A percentile compares a stretch with the other conserved stretches of the same genome.
Conservation (phyloP, 2,797 vertebrate genomes). For the Tauraco hartlaubi region DNA sequence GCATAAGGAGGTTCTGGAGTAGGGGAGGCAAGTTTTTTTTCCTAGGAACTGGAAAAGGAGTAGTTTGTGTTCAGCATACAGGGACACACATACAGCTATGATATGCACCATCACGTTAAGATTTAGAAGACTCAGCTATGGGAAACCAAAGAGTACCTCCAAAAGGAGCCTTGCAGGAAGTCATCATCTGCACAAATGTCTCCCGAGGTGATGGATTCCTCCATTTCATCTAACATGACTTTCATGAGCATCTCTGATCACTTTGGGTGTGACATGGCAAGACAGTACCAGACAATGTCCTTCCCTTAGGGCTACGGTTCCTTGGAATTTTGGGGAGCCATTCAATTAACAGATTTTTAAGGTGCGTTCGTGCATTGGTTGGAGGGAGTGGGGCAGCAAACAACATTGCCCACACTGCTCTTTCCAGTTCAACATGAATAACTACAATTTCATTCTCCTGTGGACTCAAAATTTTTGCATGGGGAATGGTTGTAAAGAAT, state of each 20-base stretch:
- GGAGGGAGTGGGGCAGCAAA: neutral
- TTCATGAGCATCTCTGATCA: neutral
- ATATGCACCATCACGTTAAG: neutral
- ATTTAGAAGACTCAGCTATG: neutral
- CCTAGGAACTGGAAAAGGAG: neutral
- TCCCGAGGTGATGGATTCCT: neutral
- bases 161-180: neutral
- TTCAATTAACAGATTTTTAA: neutral
- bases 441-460: neutral
- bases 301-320: neutral
- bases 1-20: fast-evolving
- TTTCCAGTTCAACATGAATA: neutral
- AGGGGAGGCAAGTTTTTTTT: neutral
- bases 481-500: neutral
- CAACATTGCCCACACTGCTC: neutral
- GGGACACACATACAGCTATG: neutral
- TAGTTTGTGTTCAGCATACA: neutral
- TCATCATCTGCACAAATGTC: neutral
- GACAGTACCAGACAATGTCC: neutral
- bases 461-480: neutral
- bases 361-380: neutral
- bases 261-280: neutral
- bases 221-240: neutral
- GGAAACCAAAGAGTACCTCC: neutral
- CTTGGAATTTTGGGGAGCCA: neutral